phyloP scores from a whole-genome alignment of 2,888 invertebrate species.

The Troides oblongomaculatus region DNA sequence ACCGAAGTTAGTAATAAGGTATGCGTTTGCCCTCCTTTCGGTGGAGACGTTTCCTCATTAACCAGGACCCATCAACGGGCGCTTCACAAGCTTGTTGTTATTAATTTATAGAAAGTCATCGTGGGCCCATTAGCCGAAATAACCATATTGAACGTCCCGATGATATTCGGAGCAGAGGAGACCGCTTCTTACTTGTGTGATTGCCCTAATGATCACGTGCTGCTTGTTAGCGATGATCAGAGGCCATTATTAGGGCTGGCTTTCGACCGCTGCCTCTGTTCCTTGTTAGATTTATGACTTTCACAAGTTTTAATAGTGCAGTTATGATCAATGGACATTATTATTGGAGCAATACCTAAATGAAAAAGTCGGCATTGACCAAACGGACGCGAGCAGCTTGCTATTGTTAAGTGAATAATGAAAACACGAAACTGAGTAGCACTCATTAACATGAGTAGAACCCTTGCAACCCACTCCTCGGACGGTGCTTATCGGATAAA shows the following conservation, averaged over 20 bases:
- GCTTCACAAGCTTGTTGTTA: constrained; percentile 66
- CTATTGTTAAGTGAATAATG: constrained; percentile 36
- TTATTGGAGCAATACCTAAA: constrained; percentile 31
- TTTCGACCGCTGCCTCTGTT: constrained; percentile 55
- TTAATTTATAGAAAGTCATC: constrained; percentile 80
- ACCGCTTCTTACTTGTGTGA: constrained; percentile 61
- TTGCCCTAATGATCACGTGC: constrained; percentile 74
- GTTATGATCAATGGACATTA: constrained; percentile 55
- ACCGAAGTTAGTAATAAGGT: constrained; percentile 53
- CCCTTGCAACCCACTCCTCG: constrained; percentile 40
- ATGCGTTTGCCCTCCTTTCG: constrained; percentile 49
- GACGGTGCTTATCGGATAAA: constrained; percentile 57
- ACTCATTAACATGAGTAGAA: constrained; percentile 54
- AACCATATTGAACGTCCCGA: constrained; percentile 70
- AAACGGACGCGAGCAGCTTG: constrained; percentile 42
- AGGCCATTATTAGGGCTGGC: constrained; percentile 66
- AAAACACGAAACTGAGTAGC: constrained; percentile 58
- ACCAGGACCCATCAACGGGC: constrained; percentile 64
- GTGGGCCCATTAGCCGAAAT: constrained; percentile 70
- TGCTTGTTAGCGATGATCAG: constrained; percentile 73
- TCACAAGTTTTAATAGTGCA: constrained; percentile 66
- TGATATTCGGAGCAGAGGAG: constrained; percentile 52
- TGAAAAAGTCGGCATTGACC: constrained; percentile 31
- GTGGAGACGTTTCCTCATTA: constrained; percentile 76
- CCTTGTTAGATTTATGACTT: constrained; percentile 65